A percentile compares a stretch with the other conserved stretches of the same genome.
Evolutionary conservation across 2,797 vertebrate genomes (phyloP).

Genomic region (Pangasius mekongensis): DNA sequence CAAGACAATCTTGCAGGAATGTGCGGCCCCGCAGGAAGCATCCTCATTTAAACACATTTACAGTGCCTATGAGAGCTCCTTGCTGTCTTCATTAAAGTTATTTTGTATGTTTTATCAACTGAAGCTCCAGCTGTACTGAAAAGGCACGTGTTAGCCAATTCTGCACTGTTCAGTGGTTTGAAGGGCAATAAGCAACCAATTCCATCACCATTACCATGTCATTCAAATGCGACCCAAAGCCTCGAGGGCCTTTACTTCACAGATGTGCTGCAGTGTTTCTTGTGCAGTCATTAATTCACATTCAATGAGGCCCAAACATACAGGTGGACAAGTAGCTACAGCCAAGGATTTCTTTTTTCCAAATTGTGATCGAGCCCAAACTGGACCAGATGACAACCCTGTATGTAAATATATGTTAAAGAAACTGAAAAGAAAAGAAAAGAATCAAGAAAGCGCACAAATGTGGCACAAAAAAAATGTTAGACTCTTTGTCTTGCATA

Average conservation of each 20-base stretch:
- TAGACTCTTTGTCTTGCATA: background rate
- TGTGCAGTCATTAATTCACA: conserved; percentile 1
- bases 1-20: conserved; percentile 32
- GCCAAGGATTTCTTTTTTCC: background rate
- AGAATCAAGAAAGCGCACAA: background rate
- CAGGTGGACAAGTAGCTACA: background rate
- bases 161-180: background rate
- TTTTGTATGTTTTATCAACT: conserved; percentile 28
- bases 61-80: conserved; percentile 27
- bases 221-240: background rate
- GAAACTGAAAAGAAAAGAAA: background rate
- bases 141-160: background rate
- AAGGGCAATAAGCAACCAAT: background rate
- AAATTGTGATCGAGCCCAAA: background rate
- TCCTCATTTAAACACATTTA: conserved; percentile 47
- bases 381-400: background rate
- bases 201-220: background rate
- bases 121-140: background rate
- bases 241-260: background rate
- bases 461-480: background rate
- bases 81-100: conserved; percentile 9
- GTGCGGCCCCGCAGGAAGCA: conserved; percentile 14
- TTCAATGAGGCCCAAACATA: background rate
- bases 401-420: background rate
- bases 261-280: background rate